Evolutionary conservation across 1,140 invertebrate species (phyloP), one percentile per base, ranked within the genome.

Genomic region (Drosophila baimaii): DNA sequence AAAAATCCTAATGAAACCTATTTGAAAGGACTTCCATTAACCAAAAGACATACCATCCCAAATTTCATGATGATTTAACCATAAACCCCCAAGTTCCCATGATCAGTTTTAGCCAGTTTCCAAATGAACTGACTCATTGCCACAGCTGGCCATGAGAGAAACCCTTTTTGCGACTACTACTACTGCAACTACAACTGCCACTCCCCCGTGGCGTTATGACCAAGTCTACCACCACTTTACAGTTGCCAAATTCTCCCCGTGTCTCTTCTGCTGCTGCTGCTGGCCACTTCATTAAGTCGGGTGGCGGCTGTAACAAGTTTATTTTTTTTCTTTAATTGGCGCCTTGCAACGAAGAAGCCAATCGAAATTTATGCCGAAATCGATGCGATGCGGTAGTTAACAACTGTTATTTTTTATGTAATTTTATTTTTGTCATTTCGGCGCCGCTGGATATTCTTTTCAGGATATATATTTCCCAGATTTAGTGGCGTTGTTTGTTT

Each of bases 341-440:
- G 83, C 83, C 83, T 77, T 47, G 65, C n/a, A n/a, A n/a, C 57
- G 37, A 37, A 52, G 41, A 37, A 52, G 39, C 47, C 74, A 57
- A 49, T 41, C 43, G 49, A 73, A 81, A 85, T 85, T 85, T 81
- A 85, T 85, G 81, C 78, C 61, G 39, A 54, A 54, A 52, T 52
- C 77, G 70, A 49, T 62, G 68, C 56, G 29, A 41, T 56, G 51
- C 84, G 73, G 83, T 88, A 88, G 83, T 88, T 88, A 88, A 88
- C 84, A 88, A 88, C 83, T 88, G 83, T 88, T 88, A 88, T 88
- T 89, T 88, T 88, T 88, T 89, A 89, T 88, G 76, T 88, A 83
- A 88, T 88, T 88, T 88, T 88, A 88, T 88, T 88, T 88, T 88
- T 88, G 83, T 88, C 83, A 88, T 88, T 88, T 88, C 83, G 80